phyloP scores from a whole-genome alignment of 2,888 invertebrate species.

The Alsophila aescularia region DNA sequence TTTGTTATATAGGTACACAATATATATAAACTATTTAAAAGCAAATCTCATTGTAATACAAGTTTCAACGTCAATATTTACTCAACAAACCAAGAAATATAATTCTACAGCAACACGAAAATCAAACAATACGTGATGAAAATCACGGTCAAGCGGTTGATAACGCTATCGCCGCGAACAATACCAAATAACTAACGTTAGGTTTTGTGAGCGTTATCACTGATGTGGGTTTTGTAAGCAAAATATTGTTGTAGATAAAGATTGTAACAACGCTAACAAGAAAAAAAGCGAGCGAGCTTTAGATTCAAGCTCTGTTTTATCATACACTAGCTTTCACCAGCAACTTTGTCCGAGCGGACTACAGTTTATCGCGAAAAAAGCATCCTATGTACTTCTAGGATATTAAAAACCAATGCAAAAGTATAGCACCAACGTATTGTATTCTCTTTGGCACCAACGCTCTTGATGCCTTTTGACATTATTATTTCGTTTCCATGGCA shows the following conservation, averaged over 20 bases:
- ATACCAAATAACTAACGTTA: slow-evolving; percentile 15
- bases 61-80: neutral
- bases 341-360: too few relatives aligned
- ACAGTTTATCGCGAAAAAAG: too few relatives aligned
- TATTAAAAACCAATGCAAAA: too few relatives aligned
- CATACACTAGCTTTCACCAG: too few relatives aligned
- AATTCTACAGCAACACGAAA: neutral
- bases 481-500: too few relatives aligned
- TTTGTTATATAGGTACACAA: neutral
- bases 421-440: too few relatives aligned
- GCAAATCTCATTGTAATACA: neutral
- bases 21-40: neutral
- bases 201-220: slow-evolving; percentile 5
- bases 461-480: too few relatives aligned
- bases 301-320: too few relatives aligned
- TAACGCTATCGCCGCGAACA: slow-evolving; percentile 26
- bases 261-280: too few relatives aligned
- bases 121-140: slow-evolving; percentile 24
- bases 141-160: slow-evolving; percentile 24
- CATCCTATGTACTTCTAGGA: too few relatives aligned
- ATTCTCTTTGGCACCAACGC: too few relatives aligned
- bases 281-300: too few relatives aligned
- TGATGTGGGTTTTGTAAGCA: slow-evolving; percentile 13
- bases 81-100: neutral
- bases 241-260: neutral